Conservation (phyloP, 2,888 invertebrate species). For the Nematopogon swammerdamellus region DNA sequence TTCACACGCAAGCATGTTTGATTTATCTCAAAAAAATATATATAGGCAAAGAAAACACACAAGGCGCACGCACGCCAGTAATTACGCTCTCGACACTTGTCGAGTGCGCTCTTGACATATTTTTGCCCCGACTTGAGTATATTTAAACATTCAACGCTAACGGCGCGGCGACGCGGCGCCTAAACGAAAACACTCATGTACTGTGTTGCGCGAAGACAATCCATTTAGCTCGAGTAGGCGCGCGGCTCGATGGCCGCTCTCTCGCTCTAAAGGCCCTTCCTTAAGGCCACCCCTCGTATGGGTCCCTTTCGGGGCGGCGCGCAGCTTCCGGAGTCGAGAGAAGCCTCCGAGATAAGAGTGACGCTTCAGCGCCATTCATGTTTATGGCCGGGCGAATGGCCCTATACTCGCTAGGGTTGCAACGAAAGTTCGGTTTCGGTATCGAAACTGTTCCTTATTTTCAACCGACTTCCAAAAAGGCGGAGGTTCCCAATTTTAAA, state of each 20-base stretch:
- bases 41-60: too few species aligned
- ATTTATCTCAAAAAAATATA: too few species aligned
- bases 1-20: too few species aligned
- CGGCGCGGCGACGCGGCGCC: too few species aligned
- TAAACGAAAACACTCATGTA: background rate
- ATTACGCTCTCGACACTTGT: too few species aligned
- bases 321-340: constrained; percentile 49
- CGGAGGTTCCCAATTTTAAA: too few species aligned
- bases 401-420: too few species aligned
- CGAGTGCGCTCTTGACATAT: too few species aligned
- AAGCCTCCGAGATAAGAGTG: constrained; percentile 52
- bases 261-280: background rate
- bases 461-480: too few species aligned
- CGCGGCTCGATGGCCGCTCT: background rate
- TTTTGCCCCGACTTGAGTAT: background rate
- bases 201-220: background rate
- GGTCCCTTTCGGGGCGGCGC: constrained; percentile 6
- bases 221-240: background rate
- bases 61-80: too few species aligned
- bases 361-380: constrained; percentile 56
- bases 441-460: too few species aligned
- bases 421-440: too few species aligned
- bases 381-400: constrained; percentile 52
- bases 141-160: background rate
- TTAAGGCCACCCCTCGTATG: background rate